Percentiles rank a stretch among this genome's conserved stretches.
Evolutionary conservation across 2,113 vertebrate genomes (phyloP).

Genomic region (Cygnus atratus): DNA sequence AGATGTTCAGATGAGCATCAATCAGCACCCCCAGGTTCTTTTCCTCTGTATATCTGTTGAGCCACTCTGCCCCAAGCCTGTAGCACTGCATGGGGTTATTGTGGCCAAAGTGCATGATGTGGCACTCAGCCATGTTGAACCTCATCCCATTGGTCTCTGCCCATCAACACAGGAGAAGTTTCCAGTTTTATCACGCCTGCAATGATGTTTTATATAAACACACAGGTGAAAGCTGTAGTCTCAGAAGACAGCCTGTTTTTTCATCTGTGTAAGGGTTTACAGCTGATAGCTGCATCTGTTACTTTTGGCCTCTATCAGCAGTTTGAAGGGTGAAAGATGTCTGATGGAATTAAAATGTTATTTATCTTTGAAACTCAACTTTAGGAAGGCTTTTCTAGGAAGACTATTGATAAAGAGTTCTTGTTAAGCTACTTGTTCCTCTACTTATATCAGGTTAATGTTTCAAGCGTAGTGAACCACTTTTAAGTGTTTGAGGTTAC

Average conservation of each 20-base stretch:
- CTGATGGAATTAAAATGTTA: constrained; percentile 13
- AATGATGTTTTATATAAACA: background rate
- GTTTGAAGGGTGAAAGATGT: background rate
- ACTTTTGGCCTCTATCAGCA: background rate
- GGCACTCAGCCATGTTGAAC: no score
- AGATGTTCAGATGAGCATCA: no score
- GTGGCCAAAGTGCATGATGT: no score
- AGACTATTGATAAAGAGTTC: background rate
- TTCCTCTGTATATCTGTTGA: no score
- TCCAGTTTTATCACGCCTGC: background rate
- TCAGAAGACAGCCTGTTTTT: constrained; percentile 1
- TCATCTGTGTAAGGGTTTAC: background rate
- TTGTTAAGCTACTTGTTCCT: background rate
- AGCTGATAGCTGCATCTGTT: background rate
- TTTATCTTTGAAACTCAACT: background rate
- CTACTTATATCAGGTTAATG: background rate
- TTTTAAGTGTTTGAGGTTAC: background rate
- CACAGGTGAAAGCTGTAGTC: background rate
- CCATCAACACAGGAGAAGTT: background rate
- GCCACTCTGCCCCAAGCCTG: no score
- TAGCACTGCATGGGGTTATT: no score
- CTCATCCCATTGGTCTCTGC: no score
- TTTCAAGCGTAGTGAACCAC: background rate
- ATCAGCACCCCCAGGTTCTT: no score
- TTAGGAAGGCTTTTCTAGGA: background rate